A percentile compares a stretch with the other conserved stretches of the same genome.
These are phyloP conservation scores for Euphysa ruthae DNA, from an alignment of 30 jellyfish, hydroid and myxozoan species.

Conservation along the genomic window DNA sequence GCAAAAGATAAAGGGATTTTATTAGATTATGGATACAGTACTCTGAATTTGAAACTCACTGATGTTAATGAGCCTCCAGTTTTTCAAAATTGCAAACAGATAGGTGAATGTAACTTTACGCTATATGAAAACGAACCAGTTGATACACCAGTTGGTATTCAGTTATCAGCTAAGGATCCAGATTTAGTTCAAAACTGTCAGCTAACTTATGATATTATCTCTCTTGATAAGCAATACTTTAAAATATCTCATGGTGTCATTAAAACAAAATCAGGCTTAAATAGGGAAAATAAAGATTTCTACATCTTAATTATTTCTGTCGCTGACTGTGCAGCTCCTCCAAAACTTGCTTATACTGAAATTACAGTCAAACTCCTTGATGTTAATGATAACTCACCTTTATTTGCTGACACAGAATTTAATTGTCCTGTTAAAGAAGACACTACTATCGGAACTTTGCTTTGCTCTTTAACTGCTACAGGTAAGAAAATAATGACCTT, in stretches of 20 bases:
- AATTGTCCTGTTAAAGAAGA: constrained; percentile 44
- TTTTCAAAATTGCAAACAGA: constrained; percentile 27
- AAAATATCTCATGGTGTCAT: constrained; percentile 43
- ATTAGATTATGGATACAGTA: constrained; percentile 22
- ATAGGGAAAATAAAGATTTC: constrained; percentile 57
- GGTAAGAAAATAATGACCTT: too few species aligned
- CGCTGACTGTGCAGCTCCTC: constrained; percentile 63
- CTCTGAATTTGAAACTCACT: constrained; percentile 25
- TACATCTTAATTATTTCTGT: constrained; percentile 59
- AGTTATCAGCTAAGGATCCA: constrained; percentile 60
- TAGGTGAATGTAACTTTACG: constrained; percentile 32
- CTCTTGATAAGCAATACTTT: constrained; percentile 66
- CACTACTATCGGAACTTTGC: constrained; percentile 8
- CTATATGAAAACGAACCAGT: constrained; percentile 47
- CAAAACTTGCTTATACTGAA: constrained; percentile 27
- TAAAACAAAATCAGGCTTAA: constrained; percentile 45
- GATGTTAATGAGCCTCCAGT: constrained; percentile 81
- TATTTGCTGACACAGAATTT: constrained; percentile 41
- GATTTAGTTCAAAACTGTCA: constrained; percentile 21
- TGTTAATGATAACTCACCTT: constrained; percentile 76
- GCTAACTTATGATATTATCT: constrained; percentile 41
- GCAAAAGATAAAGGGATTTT: constrained; percentile 57
- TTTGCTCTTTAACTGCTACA: constrained; percentile 42
- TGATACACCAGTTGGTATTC: constrained; percentile 17
- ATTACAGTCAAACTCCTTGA: constrained; percentile 59